A percentile compares a stretch with the other conserved stretches of the same genome.
These are phyloP conservation scores for Onchidella celtica DNA, from an alignment of 2,888 invertebrate species.

Conservation along the genomic window DNA sequence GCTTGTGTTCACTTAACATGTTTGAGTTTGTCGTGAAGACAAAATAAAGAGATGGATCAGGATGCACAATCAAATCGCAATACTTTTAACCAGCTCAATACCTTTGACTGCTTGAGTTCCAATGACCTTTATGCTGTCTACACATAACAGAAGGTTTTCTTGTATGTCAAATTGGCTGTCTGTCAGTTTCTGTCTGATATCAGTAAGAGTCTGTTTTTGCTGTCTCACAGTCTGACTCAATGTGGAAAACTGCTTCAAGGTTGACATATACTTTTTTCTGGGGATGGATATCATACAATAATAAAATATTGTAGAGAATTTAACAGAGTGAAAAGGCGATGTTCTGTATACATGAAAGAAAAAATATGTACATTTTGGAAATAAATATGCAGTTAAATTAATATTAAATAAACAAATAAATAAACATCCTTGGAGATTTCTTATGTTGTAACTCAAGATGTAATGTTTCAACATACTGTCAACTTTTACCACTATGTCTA, in stretches of 20 bases:
- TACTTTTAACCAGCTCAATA: too few species aligned
- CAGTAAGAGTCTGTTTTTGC: constrained; percentile 17
- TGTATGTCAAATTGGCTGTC: neutral
- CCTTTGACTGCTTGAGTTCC: neutral
- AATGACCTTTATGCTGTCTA: constrained; percentile 3
- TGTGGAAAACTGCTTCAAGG: constrained; percentile 6
- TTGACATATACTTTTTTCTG: constrained; percentile 24
- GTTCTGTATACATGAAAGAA: neutral
- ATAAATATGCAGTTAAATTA: neutral
- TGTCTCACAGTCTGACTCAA: constrained; percentile 28
- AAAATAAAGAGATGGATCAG: too few species aligned
- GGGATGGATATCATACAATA: neutral
- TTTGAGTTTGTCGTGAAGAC: too few species aligned
- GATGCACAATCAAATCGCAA: too few species aligned
- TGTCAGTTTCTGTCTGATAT: constrained; percentile 5
- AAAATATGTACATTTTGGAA: neutral
- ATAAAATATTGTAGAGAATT: too few species aligned
- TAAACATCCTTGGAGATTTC: too few species aligned
- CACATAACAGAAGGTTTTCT: constrained; percentile 2
- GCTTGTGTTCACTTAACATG: too few species aligned
- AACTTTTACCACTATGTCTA: too few species aligned
- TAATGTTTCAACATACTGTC: too few species aligned
- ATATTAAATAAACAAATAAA: too few species aligned
- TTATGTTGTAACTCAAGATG: too few species aligned
- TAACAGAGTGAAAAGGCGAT: too few species aligned